A percentile compares a stretch with the other conserved stretches of the same genome.
phyloP scores from a whole-genome alignment of 1,140 invertebrate genomes.

The Pogonognathellus flavescens region DNA sequence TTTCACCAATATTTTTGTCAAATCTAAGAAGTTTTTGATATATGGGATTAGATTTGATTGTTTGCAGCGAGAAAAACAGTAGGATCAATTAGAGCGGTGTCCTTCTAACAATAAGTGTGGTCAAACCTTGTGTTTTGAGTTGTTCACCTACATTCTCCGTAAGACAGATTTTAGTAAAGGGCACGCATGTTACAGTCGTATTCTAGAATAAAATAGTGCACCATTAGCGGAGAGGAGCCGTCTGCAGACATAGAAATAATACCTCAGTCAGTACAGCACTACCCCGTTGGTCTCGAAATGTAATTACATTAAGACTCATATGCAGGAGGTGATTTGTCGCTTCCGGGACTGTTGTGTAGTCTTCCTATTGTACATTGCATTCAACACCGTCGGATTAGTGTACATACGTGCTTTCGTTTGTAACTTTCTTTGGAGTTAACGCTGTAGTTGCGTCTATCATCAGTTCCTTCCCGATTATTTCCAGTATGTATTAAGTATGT shows the following conservation, averaged over 20 bases:
- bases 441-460: slow-evolving; percentile 36
- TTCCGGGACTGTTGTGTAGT: slow-evolving; percentile 43
- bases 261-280: too few relatives aligned
- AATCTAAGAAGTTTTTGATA: slow-evolving; percentile 28
- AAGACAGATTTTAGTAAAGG: too few relatives aligned
- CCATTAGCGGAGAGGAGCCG: not conserved
- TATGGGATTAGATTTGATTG: slow-evolving; percentile 33
- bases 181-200: not conserved
- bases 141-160: not conserved
- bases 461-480: slow-evolving; percentile 38
- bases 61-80: slow-evolving; percentile 35
- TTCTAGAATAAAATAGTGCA: not conserved
- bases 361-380: not conserved
- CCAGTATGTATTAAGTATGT: slow-evolving; percentile 20
- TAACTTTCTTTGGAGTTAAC: slow-evolving; percentile 43
- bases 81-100: slow-evolving; percentile 48
- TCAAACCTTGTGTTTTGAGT: slow-evolving; percentile 10
- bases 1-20: slow-evolving; percentile 47
- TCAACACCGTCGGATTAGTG: too few relatives aligned
- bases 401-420: not conserved
- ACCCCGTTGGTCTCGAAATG: slow-evolving; percentile 35
- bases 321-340: slow-evolving; percentile 57
- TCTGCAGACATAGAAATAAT: slow-evolving; percentile 45
- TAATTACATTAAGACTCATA: slow-evolving; percentile 50
- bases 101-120: slow-evolving; percentile 31